Percentiles rank a stretch among this genome's conserved stretches.
Evolutionary conservation across 2,113 vertebrate species (phyloP).

Genomic region (Triplophysa siluroides): DNA sequence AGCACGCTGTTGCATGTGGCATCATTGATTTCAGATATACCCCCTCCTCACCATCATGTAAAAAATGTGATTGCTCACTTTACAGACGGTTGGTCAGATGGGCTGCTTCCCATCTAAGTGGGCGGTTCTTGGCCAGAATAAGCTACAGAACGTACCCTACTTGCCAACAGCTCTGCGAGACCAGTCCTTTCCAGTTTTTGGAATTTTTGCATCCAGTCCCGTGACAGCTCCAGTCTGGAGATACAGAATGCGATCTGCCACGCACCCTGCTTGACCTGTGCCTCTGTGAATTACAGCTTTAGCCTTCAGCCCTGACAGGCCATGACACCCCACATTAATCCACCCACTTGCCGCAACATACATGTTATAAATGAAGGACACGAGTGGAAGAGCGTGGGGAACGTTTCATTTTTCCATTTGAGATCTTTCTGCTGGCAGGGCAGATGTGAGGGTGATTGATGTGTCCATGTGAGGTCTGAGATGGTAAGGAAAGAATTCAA

Average conservation of each 20-base stretch:
- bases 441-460: constrained; percentile 45
- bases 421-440: constrained; percentile 7
- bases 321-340: constrained; percentile 31
- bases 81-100: constrained; percentile 25
- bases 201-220: neutral
- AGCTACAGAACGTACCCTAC: neutral
- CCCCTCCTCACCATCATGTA: neutral
- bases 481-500: neutral
- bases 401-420: constrained; percentile 35
- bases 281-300: constrained; percentile 28
- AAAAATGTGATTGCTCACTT: neutral
- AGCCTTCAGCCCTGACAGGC: constrained; percentile 17
- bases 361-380: constrained; percentile 44
- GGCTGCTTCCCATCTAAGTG: neutral
- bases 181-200: neutral
- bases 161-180: constrained; percentile 3
- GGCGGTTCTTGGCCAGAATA: constrained; percentile 3
- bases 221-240: neutral
- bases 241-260: neutral
- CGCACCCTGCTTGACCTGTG: neutral
- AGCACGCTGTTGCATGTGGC: neutral
- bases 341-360: constrained; percentile 2
- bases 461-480: constrained; percentile 12
- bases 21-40: neutral
- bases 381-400: constrained; percentile 11